These are phyloP conservation scores for Lasaia peninsularis DNA, from an alignment of 1,140 invertebrate genomes.

Conservation along the genomic window DNA sequence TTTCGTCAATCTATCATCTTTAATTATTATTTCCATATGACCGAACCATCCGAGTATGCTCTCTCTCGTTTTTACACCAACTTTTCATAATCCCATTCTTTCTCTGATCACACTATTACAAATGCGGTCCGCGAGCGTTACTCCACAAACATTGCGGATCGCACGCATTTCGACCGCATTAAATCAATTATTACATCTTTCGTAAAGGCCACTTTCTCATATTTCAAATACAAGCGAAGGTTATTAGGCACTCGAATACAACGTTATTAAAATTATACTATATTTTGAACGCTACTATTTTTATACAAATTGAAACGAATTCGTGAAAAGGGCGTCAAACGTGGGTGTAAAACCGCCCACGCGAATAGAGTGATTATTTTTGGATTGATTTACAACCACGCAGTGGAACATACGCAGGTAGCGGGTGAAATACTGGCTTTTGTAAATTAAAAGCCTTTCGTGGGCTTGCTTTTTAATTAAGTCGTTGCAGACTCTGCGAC, in stretches of 20 bases:
- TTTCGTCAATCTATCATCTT: too few relatives aligned
- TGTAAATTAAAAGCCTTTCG: too few relatives aligned
- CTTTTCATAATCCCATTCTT: too few relatives aligned
- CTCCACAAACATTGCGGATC: too few relatives aligned
- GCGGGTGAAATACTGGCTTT: conserved; percentile 2
- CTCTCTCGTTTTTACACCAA: too few relatives aligned
- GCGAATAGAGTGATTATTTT: conserved; percentile 17
- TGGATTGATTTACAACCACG: conserved; percentile 15
- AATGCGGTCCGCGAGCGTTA: too few relatives aligned
- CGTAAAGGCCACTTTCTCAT: conserved; percentile 5
- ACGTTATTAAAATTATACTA: conserved; percentile 48
- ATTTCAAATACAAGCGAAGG: not conserved
- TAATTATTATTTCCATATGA: too few relatives aligned
- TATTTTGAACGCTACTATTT: conserved; percentile 50
- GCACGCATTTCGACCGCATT: too few relatives aligned
- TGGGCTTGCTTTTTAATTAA: too few relatives aligned
- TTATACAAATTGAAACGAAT: conserved; percentile 41
- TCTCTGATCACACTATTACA: too few relatives aligned
- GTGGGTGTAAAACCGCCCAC: conserved; percentile 32
- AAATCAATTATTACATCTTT: not conserved
- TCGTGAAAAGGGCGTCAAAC: conserved; percentile 40
- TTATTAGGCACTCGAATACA: conserved; percentile 11
- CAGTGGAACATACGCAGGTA: not conserved
- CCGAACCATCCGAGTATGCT: too few relatives aligned
- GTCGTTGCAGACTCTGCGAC: not conserved